Conservation (phyloP, 2,888 invertebrate genomes). For the Epinotia bilunana region DNA sequence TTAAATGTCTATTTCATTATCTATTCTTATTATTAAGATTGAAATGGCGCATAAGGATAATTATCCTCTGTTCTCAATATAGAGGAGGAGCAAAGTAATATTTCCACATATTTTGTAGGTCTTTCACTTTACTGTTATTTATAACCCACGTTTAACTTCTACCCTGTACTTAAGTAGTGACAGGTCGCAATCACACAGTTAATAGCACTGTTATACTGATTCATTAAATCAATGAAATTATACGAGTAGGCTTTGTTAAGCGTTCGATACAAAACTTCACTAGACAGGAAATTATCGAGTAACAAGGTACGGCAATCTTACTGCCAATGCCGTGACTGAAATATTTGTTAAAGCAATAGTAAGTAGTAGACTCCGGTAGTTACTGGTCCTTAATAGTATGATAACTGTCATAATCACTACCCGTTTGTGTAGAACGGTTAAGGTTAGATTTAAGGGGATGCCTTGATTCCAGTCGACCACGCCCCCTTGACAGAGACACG, state of each 20-base stretch:
- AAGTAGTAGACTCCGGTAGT: background rate
- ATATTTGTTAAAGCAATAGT: background rate
- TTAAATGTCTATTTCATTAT: too few relatives aligned
- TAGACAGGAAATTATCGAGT: conserved; percentile 30
- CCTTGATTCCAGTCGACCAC: too few relatives aligned
- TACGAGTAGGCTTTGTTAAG: conserved; percentile 8
- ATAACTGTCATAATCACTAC: background rate
- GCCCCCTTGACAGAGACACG: too few relatives aligned
- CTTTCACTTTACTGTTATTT: background rate
- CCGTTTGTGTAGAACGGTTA: background rate
- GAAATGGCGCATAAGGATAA: background rate
- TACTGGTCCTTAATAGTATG: background rate
- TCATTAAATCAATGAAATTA: conserved; percentile 18
- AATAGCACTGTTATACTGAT: background rate
- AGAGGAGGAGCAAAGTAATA: background rate
- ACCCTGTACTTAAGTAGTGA: background rate
- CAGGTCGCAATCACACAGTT: background rate
- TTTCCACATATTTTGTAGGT: background rate
- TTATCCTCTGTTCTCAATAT: background rate
- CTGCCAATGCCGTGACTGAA: conserved; percentile 1
- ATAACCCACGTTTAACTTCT: background rate
- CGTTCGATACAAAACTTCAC: conserved; percentile 22
- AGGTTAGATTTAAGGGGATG: background rate
- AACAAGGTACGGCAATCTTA: background rate
- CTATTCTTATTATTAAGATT: too few relatives aligned